Evolutionary conservation across 2,113 vertebrate species (phyloP).

Genomic region (Anolis sagrei): DNA sequence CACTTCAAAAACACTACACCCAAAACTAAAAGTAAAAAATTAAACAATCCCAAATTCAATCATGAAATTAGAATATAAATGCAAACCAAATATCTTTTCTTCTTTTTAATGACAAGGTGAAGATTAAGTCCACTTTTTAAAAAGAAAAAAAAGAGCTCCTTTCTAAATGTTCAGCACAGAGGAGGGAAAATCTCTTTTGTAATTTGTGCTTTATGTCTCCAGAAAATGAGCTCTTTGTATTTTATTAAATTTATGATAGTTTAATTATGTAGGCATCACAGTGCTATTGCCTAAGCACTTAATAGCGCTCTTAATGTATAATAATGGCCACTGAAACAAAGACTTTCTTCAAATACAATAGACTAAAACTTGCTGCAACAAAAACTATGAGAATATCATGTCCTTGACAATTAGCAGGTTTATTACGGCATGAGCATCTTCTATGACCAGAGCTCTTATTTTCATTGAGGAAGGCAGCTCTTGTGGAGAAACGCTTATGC

Average conservation of each 20-base stretch:
- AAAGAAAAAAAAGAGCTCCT: too few relatives aligned
- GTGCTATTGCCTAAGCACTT: constrained; percentile 1
- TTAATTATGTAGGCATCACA: constrained; percentile 15
- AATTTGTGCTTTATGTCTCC: constrained; percentile 21
- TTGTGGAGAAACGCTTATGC: not conserved
- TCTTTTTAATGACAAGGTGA: not conserved
- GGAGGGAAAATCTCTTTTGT: not conserved
- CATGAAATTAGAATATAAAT: not conserved
- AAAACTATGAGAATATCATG: not conserved
- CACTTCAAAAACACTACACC: not conserved
- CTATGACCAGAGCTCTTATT: not conserved
- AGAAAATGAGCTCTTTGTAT: constrained; percentile 21
- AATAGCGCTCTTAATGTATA: constrained; percentile 13
- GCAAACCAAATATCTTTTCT: not conserved
- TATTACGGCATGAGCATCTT: not conserved
- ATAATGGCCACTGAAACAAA: constrained; percentile 13
- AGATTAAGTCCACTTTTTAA: not conserved
- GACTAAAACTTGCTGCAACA: not conserved
- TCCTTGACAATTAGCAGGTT: not conserved
- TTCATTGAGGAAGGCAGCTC: not conserved
- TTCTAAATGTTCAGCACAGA: not conserved
- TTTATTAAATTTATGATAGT: constrained; percentile 31
- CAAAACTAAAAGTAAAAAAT: not conserved
- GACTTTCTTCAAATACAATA: constrained; percentile 1
- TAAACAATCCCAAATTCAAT: not conserved